Evolutionary conservation across 53 echinoderm and acorn worm genomes (phyloP).

Genomic region (Paracentrotus lividus): DNA sequence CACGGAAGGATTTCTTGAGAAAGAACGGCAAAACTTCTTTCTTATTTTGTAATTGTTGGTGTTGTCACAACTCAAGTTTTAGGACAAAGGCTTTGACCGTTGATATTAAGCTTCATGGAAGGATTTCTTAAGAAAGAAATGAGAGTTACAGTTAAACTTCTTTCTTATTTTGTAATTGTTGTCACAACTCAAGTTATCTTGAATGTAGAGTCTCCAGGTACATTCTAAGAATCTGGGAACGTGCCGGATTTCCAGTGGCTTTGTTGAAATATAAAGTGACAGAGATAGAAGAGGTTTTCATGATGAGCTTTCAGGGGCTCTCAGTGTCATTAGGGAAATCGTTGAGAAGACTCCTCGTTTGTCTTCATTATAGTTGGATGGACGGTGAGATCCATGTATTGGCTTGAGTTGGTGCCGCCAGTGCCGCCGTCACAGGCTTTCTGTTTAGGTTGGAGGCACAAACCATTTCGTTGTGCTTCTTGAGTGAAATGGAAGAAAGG

Average conservation of each 20-base stretch:
- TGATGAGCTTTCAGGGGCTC: conserved; percentile 43
- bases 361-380: conserved; percentile 53
- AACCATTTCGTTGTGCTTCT: neutral
- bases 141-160: no score
- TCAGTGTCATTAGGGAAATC: conserved; percentile 36
- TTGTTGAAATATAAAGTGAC: conserved; percentile 50
- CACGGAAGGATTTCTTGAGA: no score
- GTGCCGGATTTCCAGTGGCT: neutral
- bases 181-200: no score
- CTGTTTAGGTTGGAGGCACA: neutral
- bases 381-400: neutral
- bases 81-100: no score
- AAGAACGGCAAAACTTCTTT: no score
- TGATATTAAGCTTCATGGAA: no score
- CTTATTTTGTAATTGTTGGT: no score
- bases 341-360: conserved; percentile 23
- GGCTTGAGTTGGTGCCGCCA: neutral
- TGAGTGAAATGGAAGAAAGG: neutral
- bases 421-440: neutral
- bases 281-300: conserved; percentile 60
- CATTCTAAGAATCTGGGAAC: neutral
- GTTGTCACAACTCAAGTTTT: no score
- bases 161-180: no score
- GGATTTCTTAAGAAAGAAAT: no score
- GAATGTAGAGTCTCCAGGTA: neutral